phyloP scores from a whole-genome alignment of 2,888 invertebrate genomes.

The Tupiocoris notatus region DNA sequence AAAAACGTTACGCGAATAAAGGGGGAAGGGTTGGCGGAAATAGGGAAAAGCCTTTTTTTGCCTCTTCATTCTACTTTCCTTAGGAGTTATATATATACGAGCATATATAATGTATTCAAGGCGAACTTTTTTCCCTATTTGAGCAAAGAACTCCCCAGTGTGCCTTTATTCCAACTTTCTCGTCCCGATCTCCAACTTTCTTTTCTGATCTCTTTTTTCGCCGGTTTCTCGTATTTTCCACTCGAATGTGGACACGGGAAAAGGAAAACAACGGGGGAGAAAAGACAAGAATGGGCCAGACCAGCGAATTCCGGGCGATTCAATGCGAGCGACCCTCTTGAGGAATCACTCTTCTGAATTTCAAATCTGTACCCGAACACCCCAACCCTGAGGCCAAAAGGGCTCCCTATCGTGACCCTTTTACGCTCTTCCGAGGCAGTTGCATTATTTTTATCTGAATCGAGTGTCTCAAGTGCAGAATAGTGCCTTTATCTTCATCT shows the following conservation, averaged over 20 bases:
- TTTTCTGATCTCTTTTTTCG: neutral
- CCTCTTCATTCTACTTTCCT: neutral
- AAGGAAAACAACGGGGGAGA: neutral
- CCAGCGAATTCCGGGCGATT: conserved; percentile 12
- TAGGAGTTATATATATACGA: conserved; percentile 2
- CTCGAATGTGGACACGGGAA: neutral
- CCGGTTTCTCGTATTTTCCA: neutral
- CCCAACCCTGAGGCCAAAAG: neutral
- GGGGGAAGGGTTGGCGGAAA: neutral
- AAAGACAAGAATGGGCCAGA: neutral
- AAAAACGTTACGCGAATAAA: conserved; percentile 29
- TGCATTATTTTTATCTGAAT: conserved; percentile 38
- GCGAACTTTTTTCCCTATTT: conserved; percentile 28
- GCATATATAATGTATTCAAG: conserved; percentile 35
- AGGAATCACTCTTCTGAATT: conserved; percentile 38
- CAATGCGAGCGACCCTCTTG: conserved; percentile 37
- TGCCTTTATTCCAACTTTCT: neutral
- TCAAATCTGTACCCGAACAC: conserved; percentile 17
- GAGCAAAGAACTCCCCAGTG: conserved; percentile 28
- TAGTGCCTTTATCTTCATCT: neutral
- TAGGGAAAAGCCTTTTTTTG: conserved; percentile 5
- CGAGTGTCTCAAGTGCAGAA: conserved; percentile 3
- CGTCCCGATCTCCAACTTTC: neutral
- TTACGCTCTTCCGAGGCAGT: conserved; percentile 18
- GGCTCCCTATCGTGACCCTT: conserved; percentile 7